Percentiles rank a stretch among this genome's conserved stretches.
phyloP scores from a whole-genome alignment of 2,888 invertebrate species.

The Hirtodrosophila duncani region DNA sequence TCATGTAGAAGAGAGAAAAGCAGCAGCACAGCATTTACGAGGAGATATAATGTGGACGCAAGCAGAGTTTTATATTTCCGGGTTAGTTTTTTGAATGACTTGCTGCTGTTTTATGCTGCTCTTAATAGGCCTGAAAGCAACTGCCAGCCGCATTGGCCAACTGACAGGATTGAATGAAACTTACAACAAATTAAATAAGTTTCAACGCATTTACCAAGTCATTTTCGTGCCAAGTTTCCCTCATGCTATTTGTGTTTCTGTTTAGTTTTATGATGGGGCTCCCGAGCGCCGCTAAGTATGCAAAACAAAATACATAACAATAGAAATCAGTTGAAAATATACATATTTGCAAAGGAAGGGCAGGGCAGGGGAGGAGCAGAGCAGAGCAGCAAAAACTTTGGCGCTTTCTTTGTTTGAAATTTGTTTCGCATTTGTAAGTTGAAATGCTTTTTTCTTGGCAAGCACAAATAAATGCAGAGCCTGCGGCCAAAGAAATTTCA shows the following conservation, averaged over 20 bases:
- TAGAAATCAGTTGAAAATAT: constrained; percentile 67
- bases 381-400: no score
- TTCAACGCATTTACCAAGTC: constrained; percentile 69
- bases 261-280: constrained; percentile 53
- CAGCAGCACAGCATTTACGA: no score
- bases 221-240: constrained; percentile 56
- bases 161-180: constrained; percentile 23
- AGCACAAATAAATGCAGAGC: constrained; percentile 53
- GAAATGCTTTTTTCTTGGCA: constrained; percentile 56
- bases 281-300: constrained; percentile 29
- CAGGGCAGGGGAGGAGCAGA: no score
- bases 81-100: no score
- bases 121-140: no score
- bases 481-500: constrained; percentile 25
- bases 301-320: constrained; percentile 51
- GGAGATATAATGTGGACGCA: no score
- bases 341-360: constrained; percentile 40
- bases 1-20: neutral
- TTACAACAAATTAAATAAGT: constrained; percentile 68
- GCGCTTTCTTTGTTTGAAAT: constrained; percentile 72
- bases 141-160: no score
- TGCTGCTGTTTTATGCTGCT: no score
- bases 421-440: constrained; percentile 71
- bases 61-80: no score
- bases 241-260: constrained; percentile 58